Base-by-base conservation (phyloP, 2,113 vertebrate species). In the Trochalopteron elliotii region DNA sequence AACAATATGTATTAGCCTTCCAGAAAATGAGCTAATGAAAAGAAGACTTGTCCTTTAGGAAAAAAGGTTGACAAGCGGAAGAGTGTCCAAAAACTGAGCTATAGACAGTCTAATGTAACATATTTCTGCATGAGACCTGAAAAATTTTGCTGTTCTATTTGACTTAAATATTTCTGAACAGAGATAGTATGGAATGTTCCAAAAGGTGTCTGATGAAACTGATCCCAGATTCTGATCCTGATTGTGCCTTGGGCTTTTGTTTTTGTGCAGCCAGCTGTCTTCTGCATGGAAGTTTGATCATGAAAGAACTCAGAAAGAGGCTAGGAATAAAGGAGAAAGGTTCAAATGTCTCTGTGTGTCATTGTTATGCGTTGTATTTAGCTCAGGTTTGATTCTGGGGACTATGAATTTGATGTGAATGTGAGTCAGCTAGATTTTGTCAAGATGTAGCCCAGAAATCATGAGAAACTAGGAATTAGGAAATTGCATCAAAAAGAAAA, bases 1-100 rank as follows among this genome's bases (percentile, higher is more conserved):
- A 77, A 19, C 7, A 53, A 16, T 17, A 42, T 1, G 5, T 35
- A 47, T 30, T 42, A 35, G 8, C 15, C 12, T 68, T 75, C 47
- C 0, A 0, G 37, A 37, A 78, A 90, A 45, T 0, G 1, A 85
- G 18, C 10, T 39, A 30, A 45, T 52, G 42, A 42, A 77, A 81
- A 52, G 11, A 47, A 23, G 30, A 44, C 4, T 4, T n/a, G 24
- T 40, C 12, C 10, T 9, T n/a, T 44, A 24, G 4, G 8, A 27
- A 47, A 67, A 77, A 68, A 60, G 4, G 16, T 15, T 39, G 77
- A 56, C 2, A 45, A 57, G 4, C 4, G 40, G 45, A 56, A n/a
- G 23, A 31, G 10, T 79, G 20, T 67, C 47, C 49, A 22, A 74
- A 11, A n/a, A 33, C 23, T 50, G 44, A 76, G 28, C 5, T 64